Evolutionary conservation across 1,140 invertebrate genomes (phyloP), one percentile per base, ranked within the genome.

Genomic region (Halictus rubicundus): DNA sequence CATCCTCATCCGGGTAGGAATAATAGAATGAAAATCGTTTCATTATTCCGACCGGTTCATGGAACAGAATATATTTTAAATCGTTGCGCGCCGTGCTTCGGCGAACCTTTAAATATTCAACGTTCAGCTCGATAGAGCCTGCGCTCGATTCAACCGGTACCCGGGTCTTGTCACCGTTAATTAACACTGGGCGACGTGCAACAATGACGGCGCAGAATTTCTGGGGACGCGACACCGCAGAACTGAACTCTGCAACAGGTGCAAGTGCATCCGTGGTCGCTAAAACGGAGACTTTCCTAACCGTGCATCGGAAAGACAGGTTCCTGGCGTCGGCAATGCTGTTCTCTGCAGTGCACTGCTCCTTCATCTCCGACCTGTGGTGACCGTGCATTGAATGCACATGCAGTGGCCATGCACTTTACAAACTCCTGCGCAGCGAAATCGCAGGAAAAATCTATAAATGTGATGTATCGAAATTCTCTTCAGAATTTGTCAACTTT

Each of bases 1-100:
- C 73, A 82, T 80, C 76, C 80, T 85, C 54, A 68, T 85, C 80
- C 65, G 61, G 69, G 59, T 73, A 59, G n/a, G 66, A 70, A 79
- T 37, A 77, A 84, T 69, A 76, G 59, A 77, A 76, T 68, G 60
- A 59, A 66, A 80, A 78, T 78, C 8, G 49, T 78, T 72, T 64
- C 32, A 37, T 78, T 78, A 70, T 70, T 61, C 57, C 46, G 21
- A 64, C 63, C 76, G 60, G 68, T 54, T 78, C 59, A 32, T 27
- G 39, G 60, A 78, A 78, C 68, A 14, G 19, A 23, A 27, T 42
- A 25, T n/a, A n/a, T 25, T 37, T 61, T 7, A 63, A 25, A 52
- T 27, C 21, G 6, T 6, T 61, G 14, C 27, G 23, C 54, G 23
- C 32, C 32, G 25, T n/a, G 19, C 61, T 63, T 63, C 60, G 60